These are phyloP conservation scores for Siniperca scherzeri DNA, from an alignment of 2,797 vertebrate genomes.

Conservation along the genomic window DNA sequence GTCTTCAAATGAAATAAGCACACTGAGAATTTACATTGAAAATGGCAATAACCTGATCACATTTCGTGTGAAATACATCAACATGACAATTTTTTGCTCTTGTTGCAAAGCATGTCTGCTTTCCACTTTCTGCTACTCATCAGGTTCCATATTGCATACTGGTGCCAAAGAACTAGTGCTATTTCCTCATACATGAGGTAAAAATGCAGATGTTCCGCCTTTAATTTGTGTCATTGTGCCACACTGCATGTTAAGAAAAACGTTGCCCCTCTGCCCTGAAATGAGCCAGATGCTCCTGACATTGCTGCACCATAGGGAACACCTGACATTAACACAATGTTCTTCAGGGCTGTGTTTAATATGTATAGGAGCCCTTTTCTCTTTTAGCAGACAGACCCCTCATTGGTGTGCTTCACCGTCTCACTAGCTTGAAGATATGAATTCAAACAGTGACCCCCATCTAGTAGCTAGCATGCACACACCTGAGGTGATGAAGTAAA, in stretches of 20 bases:
- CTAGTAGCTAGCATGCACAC: conserved; percentile 21
- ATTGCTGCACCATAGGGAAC: conserved; percentile 72
- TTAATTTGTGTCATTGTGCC: conserved; percentile 49
- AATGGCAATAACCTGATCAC: background rate
- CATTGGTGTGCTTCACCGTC: conserved; percentile 41
- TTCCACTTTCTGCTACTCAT: conserved; percentile 20
- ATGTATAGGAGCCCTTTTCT: conserved; percentile 75
- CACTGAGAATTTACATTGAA: background rate
- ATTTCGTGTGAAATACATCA: conserved; percentile 5
- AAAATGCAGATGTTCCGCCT: conserved; percentile 54
- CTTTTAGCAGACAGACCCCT: conserved; percentile 59
- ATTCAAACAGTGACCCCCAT: conserved; percentile 63
- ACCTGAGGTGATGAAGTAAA: conserved; percentile 57
- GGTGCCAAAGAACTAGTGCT: conserved; percentile 11
- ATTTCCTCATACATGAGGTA: conserved; percentile 25
- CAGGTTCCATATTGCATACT: conserved; percentile 7
- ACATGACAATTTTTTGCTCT: background rate
- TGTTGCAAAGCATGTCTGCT: background rate
- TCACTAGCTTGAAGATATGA: conserved; percentile 56
- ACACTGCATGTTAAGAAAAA: conserved; percentile 58
- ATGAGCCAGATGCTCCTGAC: conserved; percentile 74
- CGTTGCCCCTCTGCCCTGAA: conserved; percentile 49
- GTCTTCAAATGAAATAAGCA: background rate
- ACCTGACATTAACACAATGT: conserved; percentile 79
- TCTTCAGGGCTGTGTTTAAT: conserved; percentile 80